Percentiles rank a stretch among this genome's conserved stretches.
These are phyloP conservation scores for Xylocopa sonorina DNA, from an alignment of 1,140 invertebrate species.

Conservation along the genomic window DNA sequence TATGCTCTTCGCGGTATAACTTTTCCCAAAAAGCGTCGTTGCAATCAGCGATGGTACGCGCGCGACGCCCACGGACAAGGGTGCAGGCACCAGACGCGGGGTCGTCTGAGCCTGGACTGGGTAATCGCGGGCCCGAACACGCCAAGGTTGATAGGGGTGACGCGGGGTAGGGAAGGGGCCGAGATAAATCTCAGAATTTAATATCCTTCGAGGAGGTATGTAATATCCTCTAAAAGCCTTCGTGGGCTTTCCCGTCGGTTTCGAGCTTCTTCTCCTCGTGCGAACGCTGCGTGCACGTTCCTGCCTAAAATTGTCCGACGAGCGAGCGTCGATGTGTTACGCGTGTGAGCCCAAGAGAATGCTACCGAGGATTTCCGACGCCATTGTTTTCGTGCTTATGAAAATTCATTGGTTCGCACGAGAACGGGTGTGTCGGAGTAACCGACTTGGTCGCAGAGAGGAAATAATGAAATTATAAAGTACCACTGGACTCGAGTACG, in stretches of 20 bases:
- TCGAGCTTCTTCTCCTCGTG: not conserved
- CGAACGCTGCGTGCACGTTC: constrained; percentile 38
- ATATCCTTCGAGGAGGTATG: constrained; percentile 77
- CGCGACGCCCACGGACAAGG: constrained; percentile 3
- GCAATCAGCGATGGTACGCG: constrained; percentile 46
- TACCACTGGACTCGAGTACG: too few relatives aligned
- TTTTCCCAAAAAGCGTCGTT: constrained; percentile 38
- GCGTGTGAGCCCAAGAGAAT: too few relatives aligned
- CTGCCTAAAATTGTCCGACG: constrained; percentile 59
- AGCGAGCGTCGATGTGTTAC: not conserved
- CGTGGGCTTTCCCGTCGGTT: not conserved
- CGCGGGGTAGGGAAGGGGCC: constrained; percentile 50
- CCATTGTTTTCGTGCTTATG: too few relatives aligned
- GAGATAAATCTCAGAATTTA: constrained; percentile 79
- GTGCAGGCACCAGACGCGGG: constrained; percentile 26
- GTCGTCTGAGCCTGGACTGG: constrained; percentile 40
- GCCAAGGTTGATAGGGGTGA: constrained; percentile 57
- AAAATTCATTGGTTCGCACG: too few relatives aligned
- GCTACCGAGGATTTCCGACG: too few relatives aligned
- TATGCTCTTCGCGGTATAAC: constrained; percentile 29
- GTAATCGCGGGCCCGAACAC: constrained; percentile 58
- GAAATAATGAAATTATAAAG: too few relatives aligned
- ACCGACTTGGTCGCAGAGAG: too few relatives aligned
- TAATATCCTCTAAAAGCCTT: constrained; percentile 76
- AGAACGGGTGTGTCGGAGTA: too few relatives aligned